Evolutionary conservation across 2,888 invertebrate species (phyloP), one percentile per base, ranked within the genome.

Genomic region (Scaptodrosophila latifasciaeformis): DNA sequence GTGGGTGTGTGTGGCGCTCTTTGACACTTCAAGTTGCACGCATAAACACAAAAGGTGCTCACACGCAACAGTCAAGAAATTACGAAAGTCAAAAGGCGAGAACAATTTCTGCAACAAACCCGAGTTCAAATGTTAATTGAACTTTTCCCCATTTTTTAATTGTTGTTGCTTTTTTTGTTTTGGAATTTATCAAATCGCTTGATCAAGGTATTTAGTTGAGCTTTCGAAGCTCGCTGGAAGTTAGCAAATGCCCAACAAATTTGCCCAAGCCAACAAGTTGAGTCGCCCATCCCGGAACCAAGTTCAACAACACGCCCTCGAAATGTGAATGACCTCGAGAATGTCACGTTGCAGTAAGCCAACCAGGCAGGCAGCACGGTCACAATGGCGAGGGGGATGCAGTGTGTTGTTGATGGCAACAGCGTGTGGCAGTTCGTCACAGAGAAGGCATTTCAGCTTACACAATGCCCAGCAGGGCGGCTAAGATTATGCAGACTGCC

Each of bases 251-350:
- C n/a, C n/a, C n/a, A n/a, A n/a, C n/a, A n/a, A n/a, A n/a, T n/a
- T n/a, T n/a, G n/a, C n/a, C n/a, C n/a, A n/a, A n/a, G n/a, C n/a
- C n/a, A n/a, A n/a, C n/a, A n/a, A n/a, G n/a, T n/a, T n/a, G n/a
- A n/a, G n/a, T n/a, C n/a, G n/a, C n/a, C n/a, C n/a, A n/a, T n/a
- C n/a, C n/a, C n/a, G n/a, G n/a, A n/a, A n/a, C n/a, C 84, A 83
- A 84, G 83, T 84, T 84, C 84, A 83, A 83, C 83, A 83, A 81
- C 83, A 83, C 80, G 74, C 74, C 84, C 84, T 83, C 84, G 74
- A 82, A 82, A 82, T 79, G 83, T 84, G 84, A 83, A 83, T 66
- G 84, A 83, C 83, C 83, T 70, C 83, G 64, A n/a, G n/a, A 84
- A 84, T 78, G 83, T 83, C 84, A 82, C 70, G 72, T 72, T 71